Evolutionary conservation across 2,797 vertebrate species (phyloP).

Genomic region (Mastacembelus armatus): DNA sequence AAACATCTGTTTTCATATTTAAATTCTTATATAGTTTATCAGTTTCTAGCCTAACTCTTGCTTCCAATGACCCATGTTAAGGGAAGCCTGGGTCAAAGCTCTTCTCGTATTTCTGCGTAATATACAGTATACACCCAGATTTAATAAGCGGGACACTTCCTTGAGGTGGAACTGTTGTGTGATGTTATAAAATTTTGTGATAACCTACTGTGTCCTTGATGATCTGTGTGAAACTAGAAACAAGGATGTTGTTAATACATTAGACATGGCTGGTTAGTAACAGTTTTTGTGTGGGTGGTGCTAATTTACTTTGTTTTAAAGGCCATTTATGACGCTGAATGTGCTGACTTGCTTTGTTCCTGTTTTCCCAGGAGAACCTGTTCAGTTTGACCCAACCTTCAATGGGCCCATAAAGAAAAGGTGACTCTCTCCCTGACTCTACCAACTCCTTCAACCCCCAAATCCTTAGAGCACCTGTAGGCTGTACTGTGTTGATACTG

Average conservation of each 20-base stretch:
- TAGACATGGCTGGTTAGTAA: not conserved
- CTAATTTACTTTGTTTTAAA: not conserved
- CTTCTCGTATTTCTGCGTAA: too few relatives aligned
- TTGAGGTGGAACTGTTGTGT: not conserved
- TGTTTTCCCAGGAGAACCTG: conserved; percentile 80
- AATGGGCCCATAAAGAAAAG: conserved; percentile 88
- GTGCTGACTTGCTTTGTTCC: not conserved
- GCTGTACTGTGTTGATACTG: not conserved
- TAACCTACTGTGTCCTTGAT: conserved; percentile 17
- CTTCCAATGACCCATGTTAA: not conserved
- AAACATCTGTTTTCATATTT: too few relatives aligned
- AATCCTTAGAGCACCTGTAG: too few relatives aligned
- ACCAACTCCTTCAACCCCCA: not conserved
- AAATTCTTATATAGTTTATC: too few relatives aligned
- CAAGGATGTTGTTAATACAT: not conserved
- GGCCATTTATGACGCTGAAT: not conserved
- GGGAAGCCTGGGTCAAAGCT: not conserved
- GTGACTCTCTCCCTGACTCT: conserved; percentile 61
- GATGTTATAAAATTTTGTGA: not conserved
- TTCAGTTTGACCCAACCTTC: conserved; percentile 85
- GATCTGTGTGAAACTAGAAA: conserved; percentile 14
- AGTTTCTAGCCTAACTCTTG: too few relatives aligned
- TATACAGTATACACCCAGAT: not conserved
- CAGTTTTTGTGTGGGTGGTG: not conserved
- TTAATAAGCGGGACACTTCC: conserved; percentile 10